These are phyloP conservation scores for Thomomys bottae DNA, from an alignment of 2,113 vertebrate genomes.

Conservation along the genomic window DNA sequence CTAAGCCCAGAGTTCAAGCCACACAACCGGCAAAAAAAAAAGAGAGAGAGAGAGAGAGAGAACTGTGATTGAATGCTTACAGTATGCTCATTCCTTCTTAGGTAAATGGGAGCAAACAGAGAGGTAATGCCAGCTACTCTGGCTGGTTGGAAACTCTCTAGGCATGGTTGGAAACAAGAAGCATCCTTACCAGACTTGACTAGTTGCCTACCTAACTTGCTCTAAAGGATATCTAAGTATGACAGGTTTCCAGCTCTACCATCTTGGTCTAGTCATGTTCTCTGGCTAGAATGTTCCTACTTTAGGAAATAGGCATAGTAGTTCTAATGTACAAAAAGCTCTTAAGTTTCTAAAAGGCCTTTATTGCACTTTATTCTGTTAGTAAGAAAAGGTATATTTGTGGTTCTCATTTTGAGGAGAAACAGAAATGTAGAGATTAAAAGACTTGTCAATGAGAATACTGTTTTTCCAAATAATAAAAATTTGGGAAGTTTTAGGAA, in stretches of 20 bases:
- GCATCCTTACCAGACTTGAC: not conserved
- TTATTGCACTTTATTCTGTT: not conserved
- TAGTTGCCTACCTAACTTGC: no score
- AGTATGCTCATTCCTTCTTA: not conserved
- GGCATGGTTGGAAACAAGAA: not conserved
- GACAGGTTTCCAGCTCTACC: not conserved
- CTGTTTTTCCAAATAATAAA: not conserved
- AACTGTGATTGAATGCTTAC: not conserved
- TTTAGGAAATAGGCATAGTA: not conserved
- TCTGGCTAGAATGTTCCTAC: not conserved
- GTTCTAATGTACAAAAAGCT: slow-evolving; percentile 15
- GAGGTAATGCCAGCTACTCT: not conserved
- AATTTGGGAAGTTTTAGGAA: not conserved
- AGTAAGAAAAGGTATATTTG: not conserved
- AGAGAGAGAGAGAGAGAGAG: no score
- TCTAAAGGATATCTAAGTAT: not conserved
- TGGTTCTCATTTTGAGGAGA: not conserved
- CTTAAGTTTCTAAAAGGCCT: not conserved
- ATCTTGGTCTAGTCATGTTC: not conserved
- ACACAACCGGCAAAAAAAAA: no score
- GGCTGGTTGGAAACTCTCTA: not conserved
- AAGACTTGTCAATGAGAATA: not conserved
- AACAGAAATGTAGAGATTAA: not conserved
- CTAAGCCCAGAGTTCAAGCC: no score
- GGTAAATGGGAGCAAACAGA: not conserved